These are phyloP conservation scores for Trematomus bernacchii DNA, from an alignment of 2,797 vertebrate species.

Conservation along the genomic window DNA sequence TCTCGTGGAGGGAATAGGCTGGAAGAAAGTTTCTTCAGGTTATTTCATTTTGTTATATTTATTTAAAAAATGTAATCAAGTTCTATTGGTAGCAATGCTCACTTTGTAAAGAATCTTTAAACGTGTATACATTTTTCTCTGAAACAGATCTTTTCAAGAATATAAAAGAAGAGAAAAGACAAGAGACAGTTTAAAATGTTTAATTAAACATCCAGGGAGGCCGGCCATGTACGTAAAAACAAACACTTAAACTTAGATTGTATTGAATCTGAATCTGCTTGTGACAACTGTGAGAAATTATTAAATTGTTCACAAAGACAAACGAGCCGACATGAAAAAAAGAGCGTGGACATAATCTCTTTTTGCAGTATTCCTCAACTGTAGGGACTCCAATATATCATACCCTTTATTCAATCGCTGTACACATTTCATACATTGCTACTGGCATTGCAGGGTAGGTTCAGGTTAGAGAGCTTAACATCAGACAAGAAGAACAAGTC, in stretches of 20 bases:
- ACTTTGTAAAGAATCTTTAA: not conserved
- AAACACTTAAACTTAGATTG: constrained; percentile 34
- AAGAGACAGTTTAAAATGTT: constrained; percentile 48
- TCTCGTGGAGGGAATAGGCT: constrained; percentile 18
- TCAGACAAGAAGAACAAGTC: not conserved
- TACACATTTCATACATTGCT: constrained; percentile 40
- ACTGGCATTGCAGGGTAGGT: constrained; percentile 22
- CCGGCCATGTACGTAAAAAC: constrained; percentile 33
- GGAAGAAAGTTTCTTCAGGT: constrained; percentile 24
- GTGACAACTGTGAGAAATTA: constrained; percentile 28
- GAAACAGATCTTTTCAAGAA: not conserved
- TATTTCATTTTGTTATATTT: not conserved
- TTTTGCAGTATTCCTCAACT: constrained; percentile 21
- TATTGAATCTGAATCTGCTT: constrained; percentile 30
- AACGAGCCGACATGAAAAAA: constrained; percentile 25
- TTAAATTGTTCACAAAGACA: constrained; percentile 26
- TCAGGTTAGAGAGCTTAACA: constrained; percentile 13
- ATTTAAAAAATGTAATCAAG: no score
- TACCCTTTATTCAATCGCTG: constrained; percentile 16
- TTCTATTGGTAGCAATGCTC: not conserved
- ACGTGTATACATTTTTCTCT: not conserved
- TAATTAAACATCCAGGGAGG: constrained; percentile 72
- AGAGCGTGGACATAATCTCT: not conserved
- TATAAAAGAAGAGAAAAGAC: constrained; percentile 4
- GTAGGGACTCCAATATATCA: not conserved